Evolutionary conservation across 1,140 invertebrate species (phyloP).

Genomic region (Diuraphis noxia): DNA sequence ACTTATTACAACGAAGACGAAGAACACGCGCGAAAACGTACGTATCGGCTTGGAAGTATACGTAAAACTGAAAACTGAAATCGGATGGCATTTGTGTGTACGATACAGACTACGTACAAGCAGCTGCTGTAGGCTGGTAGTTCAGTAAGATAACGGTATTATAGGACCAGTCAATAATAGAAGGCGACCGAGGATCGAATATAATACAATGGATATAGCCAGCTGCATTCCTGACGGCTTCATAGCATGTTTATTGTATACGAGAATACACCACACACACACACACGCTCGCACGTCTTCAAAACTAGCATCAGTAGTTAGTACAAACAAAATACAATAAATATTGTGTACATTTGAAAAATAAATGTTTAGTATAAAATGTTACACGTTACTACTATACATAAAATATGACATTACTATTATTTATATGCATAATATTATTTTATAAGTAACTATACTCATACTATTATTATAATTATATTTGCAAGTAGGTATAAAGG

Average conservation of each 20-base stretch:
- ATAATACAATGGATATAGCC: neutral
- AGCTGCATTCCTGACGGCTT: neutral
- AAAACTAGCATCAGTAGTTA: too few relatives aligned
- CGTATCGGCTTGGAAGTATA: neutral
- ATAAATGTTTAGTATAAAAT: too few relatives aligned
- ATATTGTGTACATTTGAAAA: too few relatives aligned
- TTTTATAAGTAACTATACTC: too few relatives aligned
- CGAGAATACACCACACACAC: neutral
- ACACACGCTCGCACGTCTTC: too few relatives aligned
- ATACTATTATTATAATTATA: too few relatives aligned
- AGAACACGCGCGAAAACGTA: neutral
- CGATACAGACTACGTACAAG: neutral
- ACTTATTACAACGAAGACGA: neutral
- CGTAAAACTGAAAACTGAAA: slow-evolving; percentile 8
- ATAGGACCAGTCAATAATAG: neutral
- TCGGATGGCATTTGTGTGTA: neutral
- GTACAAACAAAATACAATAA: too few relatives aligned
- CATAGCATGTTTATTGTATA: neutral
- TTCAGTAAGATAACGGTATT: neutral
- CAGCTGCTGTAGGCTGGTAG: neutral
- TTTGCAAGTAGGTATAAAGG: too few relatives aligned
- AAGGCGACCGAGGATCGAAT: neutral
- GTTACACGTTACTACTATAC: too few relatives aligned
- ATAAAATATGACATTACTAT: too few relatives aligned
- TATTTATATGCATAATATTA: too few relatives aligned